Conservation (phyloP, 2,113 vertebrate genomes). For the Anthoscopus minutus region DNA sequence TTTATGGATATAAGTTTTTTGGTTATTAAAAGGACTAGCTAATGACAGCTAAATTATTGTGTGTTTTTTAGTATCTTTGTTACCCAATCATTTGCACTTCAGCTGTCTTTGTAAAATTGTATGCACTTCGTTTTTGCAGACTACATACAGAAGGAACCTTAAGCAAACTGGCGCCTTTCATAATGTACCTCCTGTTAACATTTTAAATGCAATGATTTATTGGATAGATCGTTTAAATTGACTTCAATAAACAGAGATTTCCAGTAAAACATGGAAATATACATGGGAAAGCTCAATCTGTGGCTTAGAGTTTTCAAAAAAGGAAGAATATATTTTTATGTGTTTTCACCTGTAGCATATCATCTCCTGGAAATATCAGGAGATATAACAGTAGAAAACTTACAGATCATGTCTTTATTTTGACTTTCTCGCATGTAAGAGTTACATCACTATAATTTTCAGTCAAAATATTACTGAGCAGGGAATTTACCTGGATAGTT, state of each 20-base stretch:
- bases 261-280: not conserved
- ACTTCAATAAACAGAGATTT: not conserved
- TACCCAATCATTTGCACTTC: not conserved
- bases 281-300: not conserved
- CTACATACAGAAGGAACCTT: not conserved
- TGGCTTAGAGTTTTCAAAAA: not conserved
- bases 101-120: not conserved
- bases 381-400: not conserved
- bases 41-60: not conserved
- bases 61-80: not conserved
- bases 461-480: not conserved
- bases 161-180: not conserved
- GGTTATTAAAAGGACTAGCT: not conserved
- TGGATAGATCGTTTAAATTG: not conserved
- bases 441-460: not conserved
- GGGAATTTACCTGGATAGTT: not conserved
- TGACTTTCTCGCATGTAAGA: not conserved
- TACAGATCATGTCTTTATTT: not conserved
- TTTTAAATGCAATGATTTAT: conserved; percentile 13
- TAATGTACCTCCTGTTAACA: not conserved
- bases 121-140: not conserved
- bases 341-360: not conserved
- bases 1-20: not conserved
- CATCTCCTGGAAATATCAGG: not conserved
- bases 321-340: not conserved